Evolutionary conservation across 2,888 invertebrate genomes (phyloP), one percentile per base, ranked within the genome.

Genomic region (Orthonychiurus folsomi): DNA sequence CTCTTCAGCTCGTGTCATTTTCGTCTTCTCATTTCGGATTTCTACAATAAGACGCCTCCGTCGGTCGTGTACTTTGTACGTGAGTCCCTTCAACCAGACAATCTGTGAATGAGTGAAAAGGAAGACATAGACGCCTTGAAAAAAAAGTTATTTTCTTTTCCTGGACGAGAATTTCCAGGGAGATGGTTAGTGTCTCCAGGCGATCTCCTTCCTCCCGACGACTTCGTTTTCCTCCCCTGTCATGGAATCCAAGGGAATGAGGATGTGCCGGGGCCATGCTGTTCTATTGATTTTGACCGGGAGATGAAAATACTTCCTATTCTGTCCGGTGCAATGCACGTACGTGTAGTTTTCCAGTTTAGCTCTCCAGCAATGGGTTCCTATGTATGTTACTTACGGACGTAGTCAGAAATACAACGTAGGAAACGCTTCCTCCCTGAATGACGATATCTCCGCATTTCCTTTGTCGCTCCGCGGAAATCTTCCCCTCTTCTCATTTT

Each of bases 31-130:
- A 5, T 37, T 37, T 37, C 15, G 37, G 37, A 37, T 15, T 9
- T 37, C n/a, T n/a, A 9, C 37, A 15, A 9, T 37, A 37, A 37
- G 37, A 37, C 9, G 15, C 37, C 5, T 37, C 37, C 37, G 37
- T 37, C 37, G 9, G 5, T 37, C 9, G 5, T 9, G 37, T 9
- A 37, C 37, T n/a, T n/a, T n/a, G n/a, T n/a, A 55, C 24, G 55
- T 55, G 55, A 55, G 55, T 55, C 26, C 26, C 24, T 25, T 26
- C 26, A 24, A 55, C 26, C 55, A 25, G 20, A 63, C 56, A 65
- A 65, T 63, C 65, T 65, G 65, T 63, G 65, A 65, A 65, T 56
- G 56, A 56, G 47, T 48, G 61, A 61, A 61, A 58, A 61, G 61
- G 65, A 67, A 65, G 63, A 63, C 62, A 62, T 37, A 37, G 37